phyloP scores from a whole-genome alignment of 2,797 vertebrate species.

The Agapornis canus region DNA sequence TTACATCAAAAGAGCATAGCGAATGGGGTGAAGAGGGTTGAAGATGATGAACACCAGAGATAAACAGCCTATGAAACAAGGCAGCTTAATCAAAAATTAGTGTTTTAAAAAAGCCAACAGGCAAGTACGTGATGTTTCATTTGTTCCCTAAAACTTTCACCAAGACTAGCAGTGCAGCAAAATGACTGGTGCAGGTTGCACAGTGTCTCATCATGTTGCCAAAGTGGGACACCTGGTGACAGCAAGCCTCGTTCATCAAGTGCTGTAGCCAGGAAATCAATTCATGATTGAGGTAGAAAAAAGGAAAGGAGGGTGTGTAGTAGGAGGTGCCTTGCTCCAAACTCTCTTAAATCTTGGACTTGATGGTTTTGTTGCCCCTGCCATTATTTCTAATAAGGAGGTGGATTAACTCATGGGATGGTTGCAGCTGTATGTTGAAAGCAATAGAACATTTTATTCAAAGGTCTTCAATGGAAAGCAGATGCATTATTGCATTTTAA shows the following conservation, averaged over 20 bases:
- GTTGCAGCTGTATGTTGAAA: neutral
- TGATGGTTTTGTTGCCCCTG: neutral
- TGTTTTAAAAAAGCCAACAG: neutral
- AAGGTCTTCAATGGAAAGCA: neutral
- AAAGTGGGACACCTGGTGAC: neutral
- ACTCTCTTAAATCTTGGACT: neutral
- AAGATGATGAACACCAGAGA: neutral
- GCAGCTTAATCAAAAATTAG: neutral
- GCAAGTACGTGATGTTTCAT: neutral
- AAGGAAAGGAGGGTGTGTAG: neutral
- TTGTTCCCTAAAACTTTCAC: neutral
- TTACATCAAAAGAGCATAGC: neutral
- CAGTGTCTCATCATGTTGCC: fast-evolving
- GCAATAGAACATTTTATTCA: neutral
- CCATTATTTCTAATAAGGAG: neutral
- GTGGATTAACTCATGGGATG: neutral
- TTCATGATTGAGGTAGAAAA: fast-evolving
- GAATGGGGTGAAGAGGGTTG: neutral
- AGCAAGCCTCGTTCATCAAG: fast-evolving
- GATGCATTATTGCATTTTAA: neutral
- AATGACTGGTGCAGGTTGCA: fast-evolving
- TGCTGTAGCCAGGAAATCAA: neutral
- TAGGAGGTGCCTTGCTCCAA: neutral
- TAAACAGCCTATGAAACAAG: neutral
- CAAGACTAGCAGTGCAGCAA: neutral